Evolutionary conservation across 64 coral and sea anemone species (phyloP).

Genomic region (Montipora sp.): DNA sequence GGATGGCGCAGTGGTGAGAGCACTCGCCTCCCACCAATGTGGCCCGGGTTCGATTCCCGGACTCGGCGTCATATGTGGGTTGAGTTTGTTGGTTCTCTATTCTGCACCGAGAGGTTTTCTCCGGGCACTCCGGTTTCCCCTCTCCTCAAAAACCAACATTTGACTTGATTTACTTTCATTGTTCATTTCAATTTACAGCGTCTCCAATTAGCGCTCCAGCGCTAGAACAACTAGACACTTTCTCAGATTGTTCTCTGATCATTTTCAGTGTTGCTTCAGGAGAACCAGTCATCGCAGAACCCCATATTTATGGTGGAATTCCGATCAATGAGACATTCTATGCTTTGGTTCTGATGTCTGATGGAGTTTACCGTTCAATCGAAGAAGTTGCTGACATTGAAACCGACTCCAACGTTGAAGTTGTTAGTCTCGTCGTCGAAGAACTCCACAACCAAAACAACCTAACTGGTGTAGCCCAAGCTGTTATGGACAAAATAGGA

Average conservation of each 20-base stretch:
- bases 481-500: slow-evolving; percentile 89
- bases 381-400: slow-evolving; percentile 75
- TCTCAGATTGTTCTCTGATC: neutral
- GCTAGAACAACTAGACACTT: neutral
- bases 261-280: slow-evolving; percentile 67
- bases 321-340: slow-evolving; percentile 85
- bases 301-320: slow-evolving; percentile 82
- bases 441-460: slow-evolving; percentile 85
- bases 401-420: slow-evolving; percentile 76
- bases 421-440: slow-evolving; percentile 80
- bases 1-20: no score
- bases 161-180: no score
- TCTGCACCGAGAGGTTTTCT: no score
- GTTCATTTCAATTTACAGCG: no score
- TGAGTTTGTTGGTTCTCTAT: no score
- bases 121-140: no score
- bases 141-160: no score
- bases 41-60: no score
- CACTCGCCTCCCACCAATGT: no score
- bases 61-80: no score
- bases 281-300: slow-evolving; percentile 97
- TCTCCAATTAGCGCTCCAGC: no score
- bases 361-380: slow-evolving; percentile 90
- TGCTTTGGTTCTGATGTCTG: slow-evolving; percentile 93
- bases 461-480: slow-evolving; percentile 88